A percentile compares a stretch with the other conserved stretches of the same genome.
phyloP scores from a whole-genome alignment of 2,888 invertebrate genomes.

The Bembecia ichneumoniformis region DNA sequence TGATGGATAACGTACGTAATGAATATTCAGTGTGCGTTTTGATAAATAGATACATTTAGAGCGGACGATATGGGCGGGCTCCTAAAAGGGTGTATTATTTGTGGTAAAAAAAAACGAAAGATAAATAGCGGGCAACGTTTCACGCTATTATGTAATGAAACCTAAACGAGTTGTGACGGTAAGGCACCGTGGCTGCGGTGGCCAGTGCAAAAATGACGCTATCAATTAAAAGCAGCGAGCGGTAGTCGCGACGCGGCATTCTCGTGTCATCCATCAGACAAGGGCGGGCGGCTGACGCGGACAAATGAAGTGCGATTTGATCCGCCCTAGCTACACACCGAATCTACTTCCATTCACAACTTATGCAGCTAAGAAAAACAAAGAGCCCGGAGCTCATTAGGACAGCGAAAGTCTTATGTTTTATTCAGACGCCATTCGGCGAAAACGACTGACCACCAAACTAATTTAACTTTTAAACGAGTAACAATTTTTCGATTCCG shows the following conservation, averaged over 20 bases:
- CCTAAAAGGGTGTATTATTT: slow-evolving; percentile 23
- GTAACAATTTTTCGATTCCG: slow-evolving; percentile 55
- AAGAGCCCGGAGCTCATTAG: slow-evolving; percentile 56
- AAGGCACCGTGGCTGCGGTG: slow-evolving; percentile 13
- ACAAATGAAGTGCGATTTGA: slow-evolving; percentile 71
- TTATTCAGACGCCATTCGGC: slow-evolving; percentile 52
- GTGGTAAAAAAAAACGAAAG: slow-evolving; percentile 22
- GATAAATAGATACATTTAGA: slow-evolving; percentile 28
- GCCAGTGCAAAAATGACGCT: slow-evolving; percentile 52
- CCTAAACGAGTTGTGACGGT: slow-evolving; percentile 21
- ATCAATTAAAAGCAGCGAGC: slow-evolving; percentile 53
- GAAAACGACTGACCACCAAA: slow-evolving; percentile 51
- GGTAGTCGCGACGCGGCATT: slow-evolving; percentile 24
- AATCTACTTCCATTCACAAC: slow-evolving; percentile 51
- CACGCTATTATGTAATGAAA: slow-evolving; percentile 28
- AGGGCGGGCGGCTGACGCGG: slow-evolving; percentile 46
- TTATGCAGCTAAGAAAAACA: slow-evolving; percentile 64
- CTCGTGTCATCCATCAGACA: slow-evolving; percentile 54
- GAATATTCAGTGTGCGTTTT: slow-evolving; percentile 15
- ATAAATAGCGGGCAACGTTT: slow-evolving; percentile 27
- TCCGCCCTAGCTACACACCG: slow-evolving; percentile 33
- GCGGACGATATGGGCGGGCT: slow-evolving; percentile 16
- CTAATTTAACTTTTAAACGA: slow-evolving; percentile 66
- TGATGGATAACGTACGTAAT: too few relatives aligned
- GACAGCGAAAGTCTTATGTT: slow-evolving; percentile 58